Percentiles rank a stretch among this genome's conserved stretches.
Conservation (phyloP, 2,888 invertebrate genomes). For the Gastrophysa polygoni region DNA sequence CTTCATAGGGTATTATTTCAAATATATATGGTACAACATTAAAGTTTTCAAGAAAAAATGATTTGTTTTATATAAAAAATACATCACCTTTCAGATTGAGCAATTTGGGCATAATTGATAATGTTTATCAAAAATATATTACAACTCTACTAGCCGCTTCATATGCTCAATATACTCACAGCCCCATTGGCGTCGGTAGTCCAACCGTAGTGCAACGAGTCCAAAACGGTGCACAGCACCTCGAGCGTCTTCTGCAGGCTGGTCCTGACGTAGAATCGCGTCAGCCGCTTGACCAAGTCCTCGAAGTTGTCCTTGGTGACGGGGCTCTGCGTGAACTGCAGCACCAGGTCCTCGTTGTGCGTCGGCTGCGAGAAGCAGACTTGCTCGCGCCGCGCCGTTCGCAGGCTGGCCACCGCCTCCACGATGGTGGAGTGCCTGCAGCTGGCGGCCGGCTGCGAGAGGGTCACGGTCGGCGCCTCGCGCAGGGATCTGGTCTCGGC, state of each 20-base stretch:
- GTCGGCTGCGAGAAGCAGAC: slow-evolving; percentile 86
- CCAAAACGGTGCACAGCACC: slow-evolving; percentile 68
- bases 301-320: slow-evolving; percentile 68
- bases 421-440: slow-evolving; percentile 35
- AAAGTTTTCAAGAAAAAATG: too few relatives aligned
- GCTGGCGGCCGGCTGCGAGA: slow-evolving; percentile 49
- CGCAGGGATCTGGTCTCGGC: slow-evolving; percentile 58
- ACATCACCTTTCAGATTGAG: too few relatives aligned
- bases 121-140: too few relatives aligned
- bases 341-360: slow-evolving; percentile 78
- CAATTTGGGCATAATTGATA: too few relatives aligned
- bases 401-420: slow-evolving; percentile 41
- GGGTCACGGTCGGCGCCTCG: slow-evolving; percentile 46
- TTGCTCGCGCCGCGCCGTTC: slow-evolving; percentile 47
- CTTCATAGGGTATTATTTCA: too few relatives aligned
- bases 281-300: slow-evolving; percentile 87
- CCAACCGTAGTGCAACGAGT: slow-evolving; percentile 70
- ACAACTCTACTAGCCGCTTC: too few relatives aligned
- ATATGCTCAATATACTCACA: too few relatives aligned
- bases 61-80: too few relatives aligned
- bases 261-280: slow-evolving; percentile 85
- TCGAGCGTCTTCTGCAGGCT: slow-evolving; percentile 70
- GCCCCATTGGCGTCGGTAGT: slow-evolving; percentile 66
- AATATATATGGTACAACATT: too few relatives aligned
- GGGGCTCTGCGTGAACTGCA: slow-evolving; percentile 63